Evolutionary conservation across 2,113 vertebrate genomes (phyloP).

Genomic region (Eudyptes chrysolophus): DNA sequence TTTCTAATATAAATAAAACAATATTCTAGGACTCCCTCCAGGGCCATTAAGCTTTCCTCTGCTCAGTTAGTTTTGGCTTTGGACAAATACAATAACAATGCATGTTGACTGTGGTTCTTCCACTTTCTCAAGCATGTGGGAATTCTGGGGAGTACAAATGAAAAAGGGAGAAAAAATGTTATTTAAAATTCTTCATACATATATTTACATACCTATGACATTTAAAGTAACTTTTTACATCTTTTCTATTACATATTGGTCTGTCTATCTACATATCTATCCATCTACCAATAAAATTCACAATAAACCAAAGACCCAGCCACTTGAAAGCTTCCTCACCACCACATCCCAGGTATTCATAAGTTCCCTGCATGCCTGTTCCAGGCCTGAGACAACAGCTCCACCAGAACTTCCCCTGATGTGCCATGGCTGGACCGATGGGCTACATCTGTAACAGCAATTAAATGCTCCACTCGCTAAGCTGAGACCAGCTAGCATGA

Average conservation of each 20-base stretch:
- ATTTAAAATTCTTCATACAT: background rate
- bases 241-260: background rate
- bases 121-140: background rate
- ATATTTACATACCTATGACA: background rate
- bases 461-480: background rate
- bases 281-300: background rate
- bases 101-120: background rate
- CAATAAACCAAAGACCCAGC: background rate
- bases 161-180: background rate
- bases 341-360: accelerated
- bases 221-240: background rate
- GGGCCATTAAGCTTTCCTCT: background rate
- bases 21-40: background rate
- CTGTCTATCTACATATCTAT: background rate
- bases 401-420: background rate
- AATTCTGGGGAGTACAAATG: background rate
- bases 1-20: constrained; percentile 18
- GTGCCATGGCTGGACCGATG: background rate
- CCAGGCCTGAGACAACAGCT: background rate
- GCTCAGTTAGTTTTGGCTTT: background rate
- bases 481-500: background rate
- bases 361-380: background rate
- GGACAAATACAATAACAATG: background rate
- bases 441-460: background rate
- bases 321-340: background rate